Conservation (phyloP, 2,888 invertebrate genomes). For the Agrotis ipsilon region DNA sequence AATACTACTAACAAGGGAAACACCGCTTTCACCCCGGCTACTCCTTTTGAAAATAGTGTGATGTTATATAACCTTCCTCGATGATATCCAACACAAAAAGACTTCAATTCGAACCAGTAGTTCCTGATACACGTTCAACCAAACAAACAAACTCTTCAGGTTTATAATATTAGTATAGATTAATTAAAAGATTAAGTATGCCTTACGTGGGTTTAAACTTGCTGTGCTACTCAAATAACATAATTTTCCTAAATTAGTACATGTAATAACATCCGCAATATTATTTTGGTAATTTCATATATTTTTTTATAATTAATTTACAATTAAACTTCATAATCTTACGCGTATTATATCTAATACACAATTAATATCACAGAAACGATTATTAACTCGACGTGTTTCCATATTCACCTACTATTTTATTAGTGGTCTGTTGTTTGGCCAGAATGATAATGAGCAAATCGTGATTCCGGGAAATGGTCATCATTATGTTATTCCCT, state of each 20-base stretch:
- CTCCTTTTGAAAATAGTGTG: too few species aligned
- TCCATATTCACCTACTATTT: slow-evolving; percentile 45
- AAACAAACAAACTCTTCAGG: too few species aligned
- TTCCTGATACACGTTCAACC: too few species aligned
- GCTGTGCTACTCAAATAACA: neutral
- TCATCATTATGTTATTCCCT: slow-evolving; percentile 46
- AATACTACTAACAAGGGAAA: too few species aligned
- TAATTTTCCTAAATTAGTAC: neutral
- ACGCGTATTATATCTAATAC: too few species aligned
- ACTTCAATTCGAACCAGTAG: too few species aligned
- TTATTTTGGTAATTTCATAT: neutral
- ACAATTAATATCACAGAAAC: slow-evolving; percentile 18
- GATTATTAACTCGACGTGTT: slow-evolving; percentile 8
- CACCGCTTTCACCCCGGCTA: too few species aligned
- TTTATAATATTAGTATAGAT: too few species aligned
- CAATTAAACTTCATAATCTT: too few species aligned
- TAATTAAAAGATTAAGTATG: neutral
- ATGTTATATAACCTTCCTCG: too few species aligned
- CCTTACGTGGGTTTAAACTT: neutral
- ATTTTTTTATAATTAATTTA: neutral
- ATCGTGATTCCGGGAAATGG: slow-evolving; percentile 55
- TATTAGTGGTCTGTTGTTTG: slow-evolving; percentile 52
- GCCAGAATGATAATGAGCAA: slow-evolving; percentile 55
- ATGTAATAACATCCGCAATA: neutral
- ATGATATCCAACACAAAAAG: too few species aligned